Conservation (phyloP, 2,113 vertebrate genomes). For the Engystomops pustulosus region DNA sequence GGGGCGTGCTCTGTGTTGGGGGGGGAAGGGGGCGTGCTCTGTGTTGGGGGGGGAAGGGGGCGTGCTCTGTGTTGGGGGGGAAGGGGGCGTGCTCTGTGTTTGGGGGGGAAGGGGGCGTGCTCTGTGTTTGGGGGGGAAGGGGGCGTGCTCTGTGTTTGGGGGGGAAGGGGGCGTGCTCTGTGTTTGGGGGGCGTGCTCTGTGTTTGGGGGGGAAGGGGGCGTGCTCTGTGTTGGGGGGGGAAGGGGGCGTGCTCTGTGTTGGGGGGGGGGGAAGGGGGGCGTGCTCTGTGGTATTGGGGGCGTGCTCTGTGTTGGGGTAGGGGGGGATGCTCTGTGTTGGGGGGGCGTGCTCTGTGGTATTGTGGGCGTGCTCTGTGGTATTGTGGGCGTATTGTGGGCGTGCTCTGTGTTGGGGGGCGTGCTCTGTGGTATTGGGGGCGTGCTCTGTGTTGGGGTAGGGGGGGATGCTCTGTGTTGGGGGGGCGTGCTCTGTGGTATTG, state of each 20-base stretch:
- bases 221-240: not conserved
- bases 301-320: no score
- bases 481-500: no score
- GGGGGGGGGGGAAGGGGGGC: no score
- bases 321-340: not conserved
- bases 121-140: not conserved
- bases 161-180: no score
- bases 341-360: no score
- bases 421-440: no score
- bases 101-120: not conserved
- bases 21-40: not conserved
- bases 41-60: not conserved
- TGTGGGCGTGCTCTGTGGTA: not conserved
- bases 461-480: not conserved
- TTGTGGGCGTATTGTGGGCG: no score
- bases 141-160: not conserved
- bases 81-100: no score
- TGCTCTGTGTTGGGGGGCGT: no score
- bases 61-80: not conserved
- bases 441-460: not conserved
- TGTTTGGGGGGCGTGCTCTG: no score
- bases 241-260: not conserved
- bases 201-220: not conserved
- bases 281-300: no score
- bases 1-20: no score